Conservation (phyloP, 2,113 vertebrate genomes). For the Oenanthe melanoleuca region DNA sequence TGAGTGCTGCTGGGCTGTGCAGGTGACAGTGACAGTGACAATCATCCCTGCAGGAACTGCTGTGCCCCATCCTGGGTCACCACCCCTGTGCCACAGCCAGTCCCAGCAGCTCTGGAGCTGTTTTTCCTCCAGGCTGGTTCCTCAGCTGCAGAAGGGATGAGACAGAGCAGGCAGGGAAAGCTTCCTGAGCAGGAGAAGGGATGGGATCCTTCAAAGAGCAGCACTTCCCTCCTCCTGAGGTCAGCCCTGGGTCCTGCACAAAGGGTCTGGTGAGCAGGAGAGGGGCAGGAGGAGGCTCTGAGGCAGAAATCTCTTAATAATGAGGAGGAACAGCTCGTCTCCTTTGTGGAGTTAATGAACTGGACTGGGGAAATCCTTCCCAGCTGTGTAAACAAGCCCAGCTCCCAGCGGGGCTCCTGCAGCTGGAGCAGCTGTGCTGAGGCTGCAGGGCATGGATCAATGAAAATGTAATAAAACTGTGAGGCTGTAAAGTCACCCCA, state of each 20-base stretch:
- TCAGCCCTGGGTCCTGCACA: background rate
- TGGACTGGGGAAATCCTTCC: conserved; percentile 39
- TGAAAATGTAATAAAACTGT: background rate
- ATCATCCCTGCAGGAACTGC: background rate
- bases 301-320: background rate
- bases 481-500: background rate
- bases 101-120: background rate
- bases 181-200: background rate
- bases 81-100: background rate
- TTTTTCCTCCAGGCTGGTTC: background rate
- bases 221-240: accelerated
- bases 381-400: conserved; percentile 49
- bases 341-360: conserved; percentile 17
- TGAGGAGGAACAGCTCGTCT: conserved; percentile 2
- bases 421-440: conserved; percentile 57
- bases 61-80: accelerated
- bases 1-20: background rate
- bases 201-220: background rate
- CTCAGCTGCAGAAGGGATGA: background rate
- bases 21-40: too few relatives aligned
- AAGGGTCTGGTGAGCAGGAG: background rate
- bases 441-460: conserved; percentile 48
- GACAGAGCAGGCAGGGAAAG: background rate
- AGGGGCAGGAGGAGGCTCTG: background rate
- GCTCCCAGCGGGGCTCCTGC: background rate